phyloP scores from a whole-genome alignment of 2,888 invertebrate species.

The Dichetophora obliterata region DNA sequence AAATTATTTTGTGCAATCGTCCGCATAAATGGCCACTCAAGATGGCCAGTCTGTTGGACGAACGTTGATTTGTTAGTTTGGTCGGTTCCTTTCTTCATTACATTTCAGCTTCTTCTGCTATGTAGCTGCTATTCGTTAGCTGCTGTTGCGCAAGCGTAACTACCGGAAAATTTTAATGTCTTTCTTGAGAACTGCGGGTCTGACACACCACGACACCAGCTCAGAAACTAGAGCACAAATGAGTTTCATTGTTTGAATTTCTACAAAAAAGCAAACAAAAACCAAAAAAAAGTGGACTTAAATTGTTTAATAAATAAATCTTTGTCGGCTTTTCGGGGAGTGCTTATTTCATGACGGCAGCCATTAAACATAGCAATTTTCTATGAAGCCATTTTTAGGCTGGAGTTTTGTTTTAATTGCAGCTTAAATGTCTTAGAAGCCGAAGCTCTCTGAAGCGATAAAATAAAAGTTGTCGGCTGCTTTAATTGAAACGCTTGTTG shows the following conservation, averaged over 20 bases:
- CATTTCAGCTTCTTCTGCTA: background rate
- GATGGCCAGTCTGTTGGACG: background rate
- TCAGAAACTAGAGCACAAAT: background rate
- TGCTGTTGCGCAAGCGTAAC: constrained; percentile 4
- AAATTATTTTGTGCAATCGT: constrained; percentile 27
- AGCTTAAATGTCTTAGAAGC: background rate
- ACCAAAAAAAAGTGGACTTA: background rate
- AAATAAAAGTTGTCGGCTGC: background rate
- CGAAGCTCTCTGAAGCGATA: background rate
- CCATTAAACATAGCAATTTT: background rate
- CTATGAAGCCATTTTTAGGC: background rate
- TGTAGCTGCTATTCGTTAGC: background rate
- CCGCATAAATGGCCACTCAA: constrained; percentile 19
- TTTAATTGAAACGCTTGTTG: background rate
- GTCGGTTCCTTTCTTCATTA: background rate
- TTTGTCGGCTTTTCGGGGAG: background rate
- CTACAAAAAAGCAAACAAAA: background rate
- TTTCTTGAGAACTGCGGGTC: constrained; percentile 25
- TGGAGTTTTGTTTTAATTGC: background rate
- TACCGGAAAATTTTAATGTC: constrained; percentile 31
- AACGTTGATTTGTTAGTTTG: background rate
- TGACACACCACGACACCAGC: background rate
- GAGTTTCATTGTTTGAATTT: constrained; percentile 12
- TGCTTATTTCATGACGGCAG: background rate
- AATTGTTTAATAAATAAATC: background rate